Percentiles rank a stretch among this genome's conserved stretches.
Conservation (phyloP, 2,797 vertebrate genomes). For the Pseudomugil tenellus region DNA sequence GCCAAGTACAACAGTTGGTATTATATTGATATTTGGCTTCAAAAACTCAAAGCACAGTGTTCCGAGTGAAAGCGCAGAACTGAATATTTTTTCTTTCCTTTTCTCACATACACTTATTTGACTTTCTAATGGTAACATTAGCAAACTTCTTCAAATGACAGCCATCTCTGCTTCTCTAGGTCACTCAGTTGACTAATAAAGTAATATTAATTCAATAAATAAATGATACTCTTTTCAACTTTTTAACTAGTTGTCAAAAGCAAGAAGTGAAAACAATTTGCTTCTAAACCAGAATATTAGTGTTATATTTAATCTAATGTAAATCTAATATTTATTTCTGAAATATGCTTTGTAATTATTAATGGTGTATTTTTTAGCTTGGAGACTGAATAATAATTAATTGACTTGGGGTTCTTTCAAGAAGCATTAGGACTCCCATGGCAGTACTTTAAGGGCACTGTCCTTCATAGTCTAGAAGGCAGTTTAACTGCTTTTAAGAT, state of each 20-base stretch:
- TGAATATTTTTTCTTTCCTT: not conserved
- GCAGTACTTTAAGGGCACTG: slow-evolving; percentile 57
- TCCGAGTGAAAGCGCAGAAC: not conserved
- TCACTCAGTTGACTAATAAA: not conserved
- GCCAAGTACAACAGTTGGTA: not conserved
- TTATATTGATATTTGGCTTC: not conserved
- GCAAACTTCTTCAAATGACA: not conserved
- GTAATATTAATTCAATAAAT: no score
- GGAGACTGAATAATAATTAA: not conserved
- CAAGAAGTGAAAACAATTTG: not conserved
- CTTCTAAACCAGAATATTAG: not conserved
- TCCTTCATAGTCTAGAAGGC: slow-evolving; percentile 75
- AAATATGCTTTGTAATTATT: not conserved
- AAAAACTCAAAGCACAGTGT: not conserved
- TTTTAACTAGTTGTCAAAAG: not conserved
- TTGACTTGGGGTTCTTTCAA: slow-evolving; percentile 56
- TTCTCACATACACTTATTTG: not conserved
- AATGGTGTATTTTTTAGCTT: not conserved
- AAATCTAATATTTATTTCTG: no score
- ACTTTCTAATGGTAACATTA: not conserved
- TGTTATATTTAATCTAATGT: not conserved
- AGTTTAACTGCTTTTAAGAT: slow-evolving; percentile 72
- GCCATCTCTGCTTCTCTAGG: not conserved
- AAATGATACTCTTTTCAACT: not conserved
- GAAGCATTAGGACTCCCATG: slow-evolving; percentile 68